Evolutionary conservation across 2,797 vertebrate species (phyloP).

Genomic region (Anisognathus igniventris): DNA sequence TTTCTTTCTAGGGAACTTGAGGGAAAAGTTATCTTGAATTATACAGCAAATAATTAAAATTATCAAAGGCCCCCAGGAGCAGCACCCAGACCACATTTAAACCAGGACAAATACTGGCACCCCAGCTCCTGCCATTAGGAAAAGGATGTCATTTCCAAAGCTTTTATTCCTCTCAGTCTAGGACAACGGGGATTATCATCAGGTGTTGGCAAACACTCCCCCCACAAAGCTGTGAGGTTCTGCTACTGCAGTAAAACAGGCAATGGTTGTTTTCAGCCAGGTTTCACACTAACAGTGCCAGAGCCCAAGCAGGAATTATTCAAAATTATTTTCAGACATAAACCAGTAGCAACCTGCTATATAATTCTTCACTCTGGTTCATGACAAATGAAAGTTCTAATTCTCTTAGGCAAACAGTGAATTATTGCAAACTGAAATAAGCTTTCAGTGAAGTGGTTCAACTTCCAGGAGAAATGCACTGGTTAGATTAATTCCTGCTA

Average conservation of each 20-base stretch:
- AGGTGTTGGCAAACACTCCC: neutral
- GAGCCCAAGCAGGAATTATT: neutral
- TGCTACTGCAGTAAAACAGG: neutral
- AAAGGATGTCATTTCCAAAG: neutral
- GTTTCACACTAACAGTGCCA: neutral
- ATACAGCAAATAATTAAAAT: neutral
- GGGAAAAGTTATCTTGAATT: neutral
- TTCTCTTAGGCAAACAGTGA: neutral
- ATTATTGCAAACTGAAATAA: neutral
- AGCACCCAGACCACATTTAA: neutral
- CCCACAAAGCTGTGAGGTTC: neutral
- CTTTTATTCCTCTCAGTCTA: neutral
- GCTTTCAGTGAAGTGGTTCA: neutral
- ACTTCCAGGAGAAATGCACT: neutral
- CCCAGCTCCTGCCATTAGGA: neutral
- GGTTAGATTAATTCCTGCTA: neutral
- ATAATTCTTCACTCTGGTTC: neutral
- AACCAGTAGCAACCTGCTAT: neutral
- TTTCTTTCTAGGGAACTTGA: neutral
- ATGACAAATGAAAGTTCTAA: neutral
- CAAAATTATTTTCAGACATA: neutral
- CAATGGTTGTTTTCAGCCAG: neutral
- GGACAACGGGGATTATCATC: neutral
- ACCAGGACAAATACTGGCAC: accelerated
- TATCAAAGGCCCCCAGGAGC: neutral